Evolutionary conservation across 2,797 vertebrate genomes (phyloP), one percentile per base, ranked within the genome.

Genomic region (Rousettus madagascariensis): DNA sequence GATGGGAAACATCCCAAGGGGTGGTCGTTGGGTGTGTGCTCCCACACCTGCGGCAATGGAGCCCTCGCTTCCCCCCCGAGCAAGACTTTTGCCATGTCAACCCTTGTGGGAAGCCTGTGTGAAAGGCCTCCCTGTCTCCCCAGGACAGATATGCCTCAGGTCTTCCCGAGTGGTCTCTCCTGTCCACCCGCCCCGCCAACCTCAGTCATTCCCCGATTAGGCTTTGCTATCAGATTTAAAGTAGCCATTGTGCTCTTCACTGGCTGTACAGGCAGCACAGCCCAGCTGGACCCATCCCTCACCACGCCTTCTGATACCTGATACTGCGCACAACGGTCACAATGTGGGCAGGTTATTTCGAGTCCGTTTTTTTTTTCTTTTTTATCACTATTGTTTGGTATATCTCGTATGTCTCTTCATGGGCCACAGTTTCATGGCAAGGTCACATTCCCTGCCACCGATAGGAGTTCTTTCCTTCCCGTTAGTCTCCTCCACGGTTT

Each of bases 41-140:
- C 11, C 5, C 41, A 33, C 4, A 1, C 28, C 51, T 63, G 24
- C 2, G 2, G 55, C 63, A 30, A 41, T 0, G 4, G 65, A 51
- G 69, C 0, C 1, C 65, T 85, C 43, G 8, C 51, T 53, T 22
- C 71, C 66, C 74, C 26, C 26, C 66, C 53, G 46, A 6, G 28
- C 6, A n/a, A 38, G 41, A 38, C 38, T 49, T 13, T 55, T n/a
- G 65, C 46, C 71, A 53, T 41, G 0, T 46, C 38, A 28, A 5
- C 22, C 30, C 41, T 66, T 1, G 7, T 46, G 49, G 78, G 16
- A 88, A 68, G 65, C 16, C 77, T 22, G 38, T 57, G 49, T 69
- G 38, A 33, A 59, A 46, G 22, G 63, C 72, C 33, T 69, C 4
- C 22, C 43, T 10, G 53, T 41, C 71, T 77, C 41, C 38, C 5